Evolutionary conservation across 2,888 invertebrate genomes (phyloP).

Genomic region (Empis livida): DNA sequence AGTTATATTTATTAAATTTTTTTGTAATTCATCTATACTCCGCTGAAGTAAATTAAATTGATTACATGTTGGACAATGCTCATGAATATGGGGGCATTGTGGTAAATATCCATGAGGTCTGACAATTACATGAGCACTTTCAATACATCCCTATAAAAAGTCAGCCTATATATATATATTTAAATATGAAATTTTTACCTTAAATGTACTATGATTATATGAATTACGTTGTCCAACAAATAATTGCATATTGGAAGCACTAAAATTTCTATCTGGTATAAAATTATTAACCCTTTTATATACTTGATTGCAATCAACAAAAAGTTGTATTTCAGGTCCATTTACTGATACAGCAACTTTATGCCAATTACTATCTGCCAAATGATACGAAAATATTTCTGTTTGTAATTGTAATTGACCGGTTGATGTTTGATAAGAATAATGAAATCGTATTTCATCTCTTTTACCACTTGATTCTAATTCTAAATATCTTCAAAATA

Average conservation of each 20-base stretch:
- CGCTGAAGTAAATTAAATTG: slow-evolving; percentile 74
- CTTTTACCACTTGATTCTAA: slow-evolving; percentile 81
- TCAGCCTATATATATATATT: not conserved
- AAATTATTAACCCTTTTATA: slow-evolving; percentile 68
- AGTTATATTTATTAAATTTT: slow-evolving; percentile 68
- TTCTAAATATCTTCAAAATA: slow-evolving; percentile 70
- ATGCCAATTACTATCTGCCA: slow-evolving; percentile 84
- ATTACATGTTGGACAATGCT: slow-evolving; percentile 82
- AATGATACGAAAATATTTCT: slow-evolving; percentile 75
- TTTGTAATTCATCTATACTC: slow-evolving; percentile 66
- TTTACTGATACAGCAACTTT: slow-evolving; percentile 72
- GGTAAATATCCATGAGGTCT: slow-evolving; percentile 75
- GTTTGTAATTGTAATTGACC: slow-evolving; percentile 53
- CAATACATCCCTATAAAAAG: slow-evolving; percentile 59
- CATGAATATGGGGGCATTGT: slow-evolving; percentile 76
- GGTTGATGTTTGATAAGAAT: slow-evolving; percentile 44
- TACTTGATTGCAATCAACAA: slow-evolving; percentile 75
- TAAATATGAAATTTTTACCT: slow-evolving; percentile 43
- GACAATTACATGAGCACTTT: slow-evolving; percentile 74
- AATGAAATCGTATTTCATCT: slow-evolving; percentile 75
- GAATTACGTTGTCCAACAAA: slow-evolving; percentile 81
- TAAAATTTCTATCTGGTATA: slow-evolving; percentile 61
- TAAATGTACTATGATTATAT: slow-evolving; percentile 67
- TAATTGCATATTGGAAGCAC: slow-evolving; percentile 57
- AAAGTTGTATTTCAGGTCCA: slow-evolving; percentile 68